Percentiles rank a stretch among this genome's conserved stretches.
Evolutionary conservation across 2,113 vertebrate genomes (phyloP).

Genomic region (Hirundichthys speculiger): DNA sequence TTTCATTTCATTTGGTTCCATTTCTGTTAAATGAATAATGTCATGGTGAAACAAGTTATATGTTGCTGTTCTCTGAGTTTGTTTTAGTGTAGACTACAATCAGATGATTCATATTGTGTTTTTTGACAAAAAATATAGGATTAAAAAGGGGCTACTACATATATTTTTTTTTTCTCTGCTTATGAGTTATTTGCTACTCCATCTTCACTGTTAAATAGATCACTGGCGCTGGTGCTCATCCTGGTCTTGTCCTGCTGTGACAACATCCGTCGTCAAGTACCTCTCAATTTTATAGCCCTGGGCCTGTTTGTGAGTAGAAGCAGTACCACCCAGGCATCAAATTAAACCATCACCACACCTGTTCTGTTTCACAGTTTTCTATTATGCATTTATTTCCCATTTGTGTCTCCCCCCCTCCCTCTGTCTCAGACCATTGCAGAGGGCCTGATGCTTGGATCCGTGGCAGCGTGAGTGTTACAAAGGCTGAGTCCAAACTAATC

Average conservation of each 20-base stretch:
- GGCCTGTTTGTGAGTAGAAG: constrained; percentile 85
- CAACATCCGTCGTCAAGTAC: constrained; percentile 79
- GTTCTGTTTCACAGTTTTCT: constrained; percentile 35
- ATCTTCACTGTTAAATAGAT: constrained; percentile 66
- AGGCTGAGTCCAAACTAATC: constrained; percentile 23
- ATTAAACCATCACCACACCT: constrained; percentile 43
- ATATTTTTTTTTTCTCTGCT: constrained; percentile 24
- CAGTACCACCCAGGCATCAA: constrained; percentile 58
- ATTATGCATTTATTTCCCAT: constrained; percentile 37
- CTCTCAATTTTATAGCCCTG: constrained; percentile 86
- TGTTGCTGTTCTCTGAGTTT: too few species aligned
- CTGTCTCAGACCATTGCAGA: constrained; percentile 77
- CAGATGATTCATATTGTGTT: too few species aligned
- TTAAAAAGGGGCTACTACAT: too few species aligned
- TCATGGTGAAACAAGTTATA: too few species aligned
- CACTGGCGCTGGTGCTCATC: constrained; percentile 62
- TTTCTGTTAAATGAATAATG: too few species aligned
- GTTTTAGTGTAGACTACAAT: too few species aligned
- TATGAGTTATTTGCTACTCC: constrained; percentile 48
- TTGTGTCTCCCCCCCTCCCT: constrained; percentile 13
- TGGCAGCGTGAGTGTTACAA: constrained; percentile 80
- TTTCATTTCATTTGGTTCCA: too few species aligned
- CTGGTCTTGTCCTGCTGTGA: constrained; percentile 81
- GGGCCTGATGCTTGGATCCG: constrained; percentile 82
- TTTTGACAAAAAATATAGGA: too few species aligned